These are phyloP conservation scores for Anadara kagoshimensis DNA, from an alignment of 1,140 invertebrate genomes.

Conservation along the genomic window DNA sequence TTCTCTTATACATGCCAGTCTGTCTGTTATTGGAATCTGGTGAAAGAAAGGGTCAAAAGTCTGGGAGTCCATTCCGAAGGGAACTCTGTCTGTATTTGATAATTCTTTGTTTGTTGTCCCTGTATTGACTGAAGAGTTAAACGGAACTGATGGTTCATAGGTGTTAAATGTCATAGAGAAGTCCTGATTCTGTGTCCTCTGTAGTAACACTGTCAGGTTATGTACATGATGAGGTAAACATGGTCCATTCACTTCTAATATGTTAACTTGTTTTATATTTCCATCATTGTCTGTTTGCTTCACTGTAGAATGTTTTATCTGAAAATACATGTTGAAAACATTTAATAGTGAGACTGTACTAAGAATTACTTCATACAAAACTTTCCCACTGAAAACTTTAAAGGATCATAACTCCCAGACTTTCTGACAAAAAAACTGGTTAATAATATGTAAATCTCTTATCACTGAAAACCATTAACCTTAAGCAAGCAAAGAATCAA, in stretches of 20 bases:
- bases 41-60: slow-evolving; percentile 8
- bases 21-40: background rate
- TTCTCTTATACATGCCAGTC: slow-evolving; percentile 8
- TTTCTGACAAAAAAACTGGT: background rate
- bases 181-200: slow-evolving; percentile 39
- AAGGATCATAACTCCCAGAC: background rate
- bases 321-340: slow-evolving; percentile 6
- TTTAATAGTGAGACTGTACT: background rate
- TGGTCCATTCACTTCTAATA: slow-evolving; percentile 49
- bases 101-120: background rate
- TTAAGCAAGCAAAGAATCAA: background rate
- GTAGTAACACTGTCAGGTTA: slow-evolving; percentile 18
- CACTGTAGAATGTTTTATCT: slow-evolving; percentile 53
- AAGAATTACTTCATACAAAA: background rate
- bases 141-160: slow-evolving; percentile 49
- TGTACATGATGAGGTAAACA: slow-evolving; percentile 46
- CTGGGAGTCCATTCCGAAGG: background rate
- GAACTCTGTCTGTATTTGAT: background rate
- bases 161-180: slow-evolving; percentile 49
- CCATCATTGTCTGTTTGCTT: slow-evolving; percentile 42
- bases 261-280: slow-evolving; percentile 42
- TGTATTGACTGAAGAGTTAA: slow-evolving; percentile 41
- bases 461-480: background rate
- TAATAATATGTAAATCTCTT: background rate
- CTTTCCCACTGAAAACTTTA: background rate